Evolutionary conservation across 2,888 invertebrate species (phyloP).

Genomic region (Cephus nigrinus): DNA sequence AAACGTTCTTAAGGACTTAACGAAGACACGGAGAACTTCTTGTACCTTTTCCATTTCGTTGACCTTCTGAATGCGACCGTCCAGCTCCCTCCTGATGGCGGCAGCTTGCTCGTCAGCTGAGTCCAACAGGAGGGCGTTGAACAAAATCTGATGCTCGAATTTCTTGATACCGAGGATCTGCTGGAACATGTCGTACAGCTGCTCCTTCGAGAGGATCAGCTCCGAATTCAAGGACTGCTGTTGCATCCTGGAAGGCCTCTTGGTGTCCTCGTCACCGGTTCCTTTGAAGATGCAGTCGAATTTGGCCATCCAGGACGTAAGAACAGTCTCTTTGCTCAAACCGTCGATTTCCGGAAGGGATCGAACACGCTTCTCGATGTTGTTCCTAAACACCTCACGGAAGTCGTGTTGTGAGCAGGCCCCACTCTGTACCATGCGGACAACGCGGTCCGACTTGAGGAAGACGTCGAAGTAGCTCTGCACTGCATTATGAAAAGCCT

Average conservation of each 20-base stretch:
- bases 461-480: slow-evolving; percentile 97
- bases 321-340: slow-evolving; percentile 97
- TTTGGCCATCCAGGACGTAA: slow-evolving; percentile 99
- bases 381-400: slow-evolving; percentile 97
- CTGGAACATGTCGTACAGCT: slow-evolving; percentile 99
- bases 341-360: slow-evolving; percentile 99
- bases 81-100: slow-evolving; percentile 97
- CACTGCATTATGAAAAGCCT: slow-evolving; percentile 98
- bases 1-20: slow-evolving; percentile 1
- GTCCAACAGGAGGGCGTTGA: slow-evolving; percentile 98
- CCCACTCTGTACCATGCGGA: slow-evolving; percentile 97
- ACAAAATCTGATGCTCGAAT: slow-evolving; percentile 99
- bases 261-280: slow-evolving; percentile 87
- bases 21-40: background rate
- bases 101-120: slow-evolving; percentile 99
- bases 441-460: slow-evolving; percentile 94
- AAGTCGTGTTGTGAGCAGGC: slow-evolving; percentile 99
- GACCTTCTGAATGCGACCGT: slow-evolving; percentile 96
- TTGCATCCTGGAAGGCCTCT: slow-evolving; percentile 87
- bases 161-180: slow-evolving; percentile 98
- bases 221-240: slow-evolving; percentile 93
- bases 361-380: slow-evolving; percentile 97
- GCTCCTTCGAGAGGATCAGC: slow-evolving; percentile 96
- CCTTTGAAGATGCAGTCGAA: slow-evolving; percentile 98
- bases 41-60: slow-evolving; percentile 96